phyloP scores from a whole-genome alignment of 2,797 vertebrate species.

The Coilia nasus region DNA sequence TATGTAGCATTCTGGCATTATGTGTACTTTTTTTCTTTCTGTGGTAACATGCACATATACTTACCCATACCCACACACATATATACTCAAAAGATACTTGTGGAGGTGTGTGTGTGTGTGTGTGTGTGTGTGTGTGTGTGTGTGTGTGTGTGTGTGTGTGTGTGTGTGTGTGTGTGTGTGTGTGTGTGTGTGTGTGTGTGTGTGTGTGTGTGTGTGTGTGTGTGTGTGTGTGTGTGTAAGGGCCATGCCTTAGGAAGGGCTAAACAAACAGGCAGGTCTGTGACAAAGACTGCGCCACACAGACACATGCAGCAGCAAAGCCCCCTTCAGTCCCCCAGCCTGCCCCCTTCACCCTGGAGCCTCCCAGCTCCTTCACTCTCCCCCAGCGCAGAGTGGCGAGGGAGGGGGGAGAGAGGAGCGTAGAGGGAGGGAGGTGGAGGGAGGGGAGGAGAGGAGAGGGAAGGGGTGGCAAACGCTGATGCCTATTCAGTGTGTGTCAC shows the following conservation, averaged over 20 bases:
- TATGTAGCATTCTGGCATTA: background rate
- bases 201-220: conserved; percentile 36
- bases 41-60: background rate
- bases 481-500: conserved; percentile 78
- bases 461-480: conserved; percentile 60
- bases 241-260: conserved; percentile 62
- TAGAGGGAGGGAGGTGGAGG: background rate
- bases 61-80: background rate
- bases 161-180: conserved; percentile 43
- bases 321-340: conserved; percentile 60
- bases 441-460: background rate
- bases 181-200: conserved; percentile 62
- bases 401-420: conserved; percentile 52
- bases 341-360: conserved; percentile 26
- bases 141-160: conserved; percentile 50
- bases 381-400: conserved; percentile 43
- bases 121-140: conserved; percentile 43
- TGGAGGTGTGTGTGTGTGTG: conserved; percentile 52
- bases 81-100: background rate
- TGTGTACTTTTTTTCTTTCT: too few relatives aligned
- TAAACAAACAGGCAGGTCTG: conserved; percentile 75
- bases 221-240: conserved; percentile 63
- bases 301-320: conserved; percentile 71
- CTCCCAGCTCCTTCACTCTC: conserved; percentile 46
- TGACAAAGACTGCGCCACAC: conserved; percentile 72